Conservation (phyloP, 2,113 vertebrate genomes). For the Laticauda colubrina region DNA sequence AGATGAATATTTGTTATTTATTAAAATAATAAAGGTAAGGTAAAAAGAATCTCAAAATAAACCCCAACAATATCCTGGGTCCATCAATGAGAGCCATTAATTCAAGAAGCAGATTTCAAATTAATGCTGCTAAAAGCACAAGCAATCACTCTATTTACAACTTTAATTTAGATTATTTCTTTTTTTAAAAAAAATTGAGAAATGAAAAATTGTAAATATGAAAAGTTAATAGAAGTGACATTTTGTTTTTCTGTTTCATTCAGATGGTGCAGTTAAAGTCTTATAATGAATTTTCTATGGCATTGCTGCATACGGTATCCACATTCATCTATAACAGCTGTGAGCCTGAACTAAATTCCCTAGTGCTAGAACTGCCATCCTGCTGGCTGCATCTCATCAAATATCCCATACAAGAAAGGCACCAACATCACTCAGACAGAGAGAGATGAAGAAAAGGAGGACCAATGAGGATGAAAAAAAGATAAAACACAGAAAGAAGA, state of each 20-base stretch:
- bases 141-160: constrained; percentile 7
- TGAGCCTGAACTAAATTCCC: accelerated
- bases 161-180: not conserved
- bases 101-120: not conserved
- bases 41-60: not conserved
- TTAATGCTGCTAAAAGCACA: not conserved
- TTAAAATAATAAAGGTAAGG: not conserved
- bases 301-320: not conserved
- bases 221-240: not conserved
- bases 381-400: constrained; percentile 12
- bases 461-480: not conserved
- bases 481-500: not conserved
- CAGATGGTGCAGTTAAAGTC: not conserved
- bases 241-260: not conserved
- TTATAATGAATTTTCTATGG: not conserved
- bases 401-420: constrained; percentile 9
- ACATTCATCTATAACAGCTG: not conserved
- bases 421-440: not conserved
- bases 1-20: not conserved
- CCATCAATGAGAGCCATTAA: not conserved
- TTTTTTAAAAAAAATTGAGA: not conserved
- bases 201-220: constrained; percentile 1
- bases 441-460: not conserved
- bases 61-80: not conserved
- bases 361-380: not conserved